phyloP scores from a whole-genome alignment of 2,888 invertebrate species.

The Drosophila flavopinicola region DNA sequence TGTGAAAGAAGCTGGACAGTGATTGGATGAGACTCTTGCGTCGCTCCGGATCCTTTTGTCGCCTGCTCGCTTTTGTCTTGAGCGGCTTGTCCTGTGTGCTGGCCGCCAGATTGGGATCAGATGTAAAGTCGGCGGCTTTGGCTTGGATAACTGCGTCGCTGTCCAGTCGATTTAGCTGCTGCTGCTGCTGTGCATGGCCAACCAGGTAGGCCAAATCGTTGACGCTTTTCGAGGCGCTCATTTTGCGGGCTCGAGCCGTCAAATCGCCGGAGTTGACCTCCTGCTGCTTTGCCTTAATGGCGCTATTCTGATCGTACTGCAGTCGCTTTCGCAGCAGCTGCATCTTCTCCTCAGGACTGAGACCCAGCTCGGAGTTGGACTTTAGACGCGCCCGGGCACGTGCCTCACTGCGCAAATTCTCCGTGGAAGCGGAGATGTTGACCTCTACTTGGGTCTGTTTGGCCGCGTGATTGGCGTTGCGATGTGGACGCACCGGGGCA shows the following conservation, averaged over 20 bases:
- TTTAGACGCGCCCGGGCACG: slow-evolving; percentile 88
- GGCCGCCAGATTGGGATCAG: slow-evolving; percentile 86
- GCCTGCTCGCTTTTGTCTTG: slow-evolving; percentile 67
- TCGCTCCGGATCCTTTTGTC: slow-evolving; percentile 88
- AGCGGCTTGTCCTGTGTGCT: slow-evolving; percentile 42
- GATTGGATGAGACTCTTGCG: slow-evolving; percentile 93
- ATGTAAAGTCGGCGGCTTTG: slow-evolving; percentile 84
- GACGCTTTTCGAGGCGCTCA: slow-evolving; percentile 84
- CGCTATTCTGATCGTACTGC: slow-evolving; percentile 69
- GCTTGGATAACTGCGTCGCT: slow-evolving; percentile 51
- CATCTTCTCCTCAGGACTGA: slow-evolving; percentile 89
- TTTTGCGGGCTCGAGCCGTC: slow-evolving; percentile 81
- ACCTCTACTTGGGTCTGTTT: slow-evolving; percentile 19
- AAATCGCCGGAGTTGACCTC: slow-evolving; percentile 36
- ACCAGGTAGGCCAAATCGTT: slow-evolving; percentile 82
- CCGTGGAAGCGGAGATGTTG: slow-evolving; percentile 82
- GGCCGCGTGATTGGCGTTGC: slow-evolving; percentile 16
- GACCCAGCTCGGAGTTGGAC: slow-evolving; percentile 90
- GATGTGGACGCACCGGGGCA: slow-evolving; percentile 51
- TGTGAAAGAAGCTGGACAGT: slow-evolving; percentile 92
- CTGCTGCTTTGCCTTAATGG: slow-evolving; percentile 45
- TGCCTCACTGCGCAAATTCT: slow-evolving; percentile 87
- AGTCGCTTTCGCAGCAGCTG: slow-evolving; percentile 85
- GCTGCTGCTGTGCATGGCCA: slow-evolving; percentile 58
- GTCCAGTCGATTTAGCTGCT: slow-evolving; percentile 42